Percentiles rank a stretch among this genome's conserved stretches.
Evolutionary conservation across 37 sponge, comb jelly and placozoan species (phyloP).

Genomic region (Dysidea cf. avara): DNA sequence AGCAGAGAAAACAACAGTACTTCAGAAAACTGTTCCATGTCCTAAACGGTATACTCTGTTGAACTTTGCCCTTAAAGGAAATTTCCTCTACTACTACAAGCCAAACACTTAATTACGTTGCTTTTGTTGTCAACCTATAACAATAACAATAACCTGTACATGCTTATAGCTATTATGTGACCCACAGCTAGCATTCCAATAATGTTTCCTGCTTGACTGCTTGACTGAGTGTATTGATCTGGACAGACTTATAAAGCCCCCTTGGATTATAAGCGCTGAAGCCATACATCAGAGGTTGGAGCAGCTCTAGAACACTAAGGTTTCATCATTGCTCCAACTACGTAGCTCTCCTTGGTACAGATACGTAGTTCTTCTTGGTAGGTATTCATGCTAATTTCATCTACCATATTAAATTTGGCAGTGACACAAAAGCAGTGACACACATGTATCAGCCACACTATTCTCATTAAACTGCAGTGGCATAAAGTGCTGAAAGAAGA

Average conservation of each 20-base stretch:
- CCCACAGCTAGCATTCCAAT: no score
- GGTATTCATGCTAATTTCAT: constrained; percentile 11
- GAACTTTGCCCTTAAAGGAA: constrained; percentile 63
- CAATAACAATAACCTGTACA: no score
- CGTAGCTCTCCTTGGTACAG: constrained; percentile 48
- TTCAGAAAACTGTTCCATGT: constrained; percentile 27
- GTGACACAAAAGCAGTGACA: constrained; percentile 15
- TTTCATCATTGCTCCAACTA: constrained; percentile 42
- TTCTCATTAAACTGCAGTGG: neutral
- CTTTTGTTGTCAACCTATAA: no score
- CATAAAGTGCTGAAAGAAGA: neutral
- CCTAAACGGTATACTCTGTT: constrained; percentile 44
- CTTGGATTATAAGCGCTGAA: no score
- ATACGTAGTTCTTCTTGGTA: no score
- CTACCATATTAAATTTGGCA: constrained; percentile 46
- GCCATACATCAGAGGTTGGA: no score
- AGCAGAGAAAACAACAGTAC: no score
- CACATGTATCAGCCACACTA: neutral
- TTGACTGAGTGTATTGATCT: no score
- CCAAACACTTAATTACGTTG: neutral
- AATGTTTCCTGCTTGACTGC: no score
- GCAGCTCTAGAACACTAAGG: constrained; percentile 8
- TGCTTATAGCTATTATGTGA: no score
- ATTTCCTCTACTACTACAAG: constrained; percentile 53
- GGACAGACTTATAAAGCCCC: no score